Base-by-base conservation (phyloP, 2,797 vertebrate species). In the Hylomyscus alleni region DNA sequence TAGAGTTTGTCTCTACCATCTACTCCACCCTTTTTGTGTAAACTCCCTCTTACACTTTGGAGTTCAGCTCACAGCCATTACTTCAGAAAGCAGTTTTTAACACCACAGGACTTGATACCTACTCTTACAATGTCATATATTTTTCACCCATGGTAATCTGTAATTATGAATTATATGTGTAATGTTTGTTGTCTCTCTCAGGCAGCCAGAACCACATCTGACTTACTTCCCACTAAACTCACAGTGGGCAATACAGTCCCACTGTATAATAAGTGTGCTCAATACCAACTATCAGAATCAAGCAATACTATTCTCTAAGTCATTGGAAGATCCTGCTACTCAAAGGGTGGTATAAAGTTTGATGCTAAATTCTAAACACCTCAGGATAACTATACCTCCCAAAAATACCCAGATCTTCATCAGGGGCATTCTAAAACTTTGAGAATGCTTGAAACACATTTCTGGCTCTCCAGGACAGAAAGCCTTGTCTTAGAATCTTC, bases 121-220 rank as follows among this genome's bases (percentile, higher is more conserved):
- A 8, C 12, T 65, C 44, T 95, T 40, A 81, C 1, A 37, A 31
- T 31, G 58, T 31, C 3, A 12, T 31, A 29, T 12, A 40, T 9
- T 95, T 90, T 90, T 87, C 14, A 88, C 65, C 34, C 34, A 47
- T 11, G 24, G 88, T 75, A 67, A 91, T 31, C 56, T 91, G 15
- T 65, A 78, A 58, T 85, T 50, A 85, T 37, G 47, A 47, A 76
- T 87, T 73, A 60, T 40, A 31, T 62, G 50, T 82, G 24, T 62
- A 67, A 24, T 62, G 65, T n/a, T n/a, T n/a, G n/a, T 29, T 84
- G n/a, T 87, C 40, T 85, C 50, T 88, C 75, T 54, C 44, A 52
- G 22, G 58, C 17, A 29, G 15, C 14, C 84, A 54, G 4, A 12
- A 29, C 6, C 10, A 29, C 44, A 34, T 80, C 15, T 47, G 2